Conservation (phyloP, 1,140 invertebrate genomes). For the Macrotrachela quadricornifera region DNA sequence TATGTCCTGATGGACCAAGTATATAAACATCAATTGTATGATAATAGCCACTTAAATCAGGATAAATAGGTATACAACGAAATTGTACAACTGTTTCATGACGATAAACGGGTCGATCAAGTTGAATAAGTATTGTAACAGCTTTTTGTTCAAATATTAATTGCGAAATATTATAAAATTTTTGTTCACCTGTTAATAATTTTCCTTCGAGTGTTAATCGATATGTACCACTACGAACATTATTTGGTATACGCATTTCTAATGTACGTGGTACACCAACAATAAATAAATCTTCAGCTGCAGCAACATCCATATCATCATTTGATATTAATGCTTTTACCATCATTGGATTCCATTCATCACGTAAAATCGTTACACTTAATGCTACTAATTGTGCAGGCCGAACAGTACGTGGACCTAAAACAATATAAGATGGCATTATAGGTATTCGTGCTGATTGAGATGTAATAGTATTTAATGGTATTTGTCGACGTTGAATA, state of each 20-base stretch:
- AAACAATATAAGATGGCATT: background rate
- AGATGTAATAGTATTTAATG: too few relatives aligned
- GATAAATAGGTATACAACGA: constrained; percentile 63
- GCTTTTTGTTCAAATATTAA: constrained; percentile 24
- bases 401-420: constrained; percentile 1
- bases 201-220: constrained; percentile 61
- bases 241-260: constrained; percentile 16
- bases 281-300: constrained; percentile 2
- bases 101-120: constrained; percentile 80
- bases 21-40: constrained; percentile 69
- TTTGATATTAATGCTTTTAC: constrained; percentile 4
- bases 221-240: constrained; percentile 44
- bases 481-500: too few relatives aligned
- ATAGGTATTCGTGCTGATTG: too few relatives aligned
- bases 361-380: constrained; percentile 1
- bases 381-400: constrained; percentile 1
- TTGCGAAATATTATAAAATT: constrained; percentile 24
- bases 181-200: constrained; percentile 15
- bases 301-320: constrained; percentile 4
- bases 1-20: constrained; percentile 57
- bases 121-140: constrained; percentile 64
- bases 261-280: background rate
- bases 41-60: constrained; percentile 60
- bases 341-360: constrained; percentile 1
- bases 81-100: constrained; percentile 51